Base-by-base conservation (phyloP, 1,140 invertebrate genomes). In the Sinella curviseta region DNA sequence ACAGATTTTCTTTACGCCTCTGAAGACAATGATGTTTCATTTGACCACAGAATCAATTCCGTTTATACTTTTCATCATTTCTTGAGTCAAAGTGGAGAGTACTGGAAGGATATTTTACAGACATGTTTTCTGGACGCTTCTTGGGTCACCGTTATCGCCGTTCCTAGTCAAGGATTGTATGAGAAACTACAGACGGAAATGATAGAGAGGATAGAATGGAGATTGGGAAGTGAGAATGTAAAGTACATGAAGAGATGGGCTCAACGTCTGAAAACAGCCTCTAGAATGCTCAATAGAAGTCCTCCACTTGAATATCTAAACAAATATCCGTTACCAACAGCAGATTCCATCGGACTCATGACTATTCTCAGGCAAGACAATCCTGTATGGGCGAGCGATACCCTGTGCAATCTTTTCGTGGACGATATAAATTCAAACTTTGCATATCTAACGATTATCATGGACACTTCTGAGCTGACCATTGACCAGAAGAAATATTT, bases 401-500 rank as follows among this genome's bases (percentile, higher is more conserved):
- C 60, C 2, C n/a, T 28, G 36, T 80, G 79, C 67, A 80, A 80
- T 39, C 34, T 80, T 0, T 55, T 57, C n/a, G 26, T 80, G 30
- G 79, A 80, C 39, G 79, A 80, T 74, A 77, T 80, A 8, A 70
- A 57, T 17, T 39, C 75, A 0, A 74, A 67, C 60, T 74, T 31
- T 65, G 76, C 55, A 16, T 77, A 73, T 39, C 26, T 77, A 12
- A 80, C 76, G 16, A 48, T 80, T 14, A 16, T 80, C 17, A 74
- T 80, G 79, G 79, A 80, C 33, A 74, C 79, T 12, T 70, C 36
- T 16, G n/a, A 17, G 4, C 70, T 80, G 65, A 16, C 30, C 17
- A 0, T 55, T 0, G 79, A 80, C n/a, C 65, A 80, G 28, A 80
- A 33, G 31, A 80, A 80, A 55, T 80, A 74, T 74, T 60, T 80